A percentile compares a stretch with the other conserved stretches of the same genome.
Conservation (phyloP, 1,140 invertebrate species). For the Drosophila murphyi region DNA sequence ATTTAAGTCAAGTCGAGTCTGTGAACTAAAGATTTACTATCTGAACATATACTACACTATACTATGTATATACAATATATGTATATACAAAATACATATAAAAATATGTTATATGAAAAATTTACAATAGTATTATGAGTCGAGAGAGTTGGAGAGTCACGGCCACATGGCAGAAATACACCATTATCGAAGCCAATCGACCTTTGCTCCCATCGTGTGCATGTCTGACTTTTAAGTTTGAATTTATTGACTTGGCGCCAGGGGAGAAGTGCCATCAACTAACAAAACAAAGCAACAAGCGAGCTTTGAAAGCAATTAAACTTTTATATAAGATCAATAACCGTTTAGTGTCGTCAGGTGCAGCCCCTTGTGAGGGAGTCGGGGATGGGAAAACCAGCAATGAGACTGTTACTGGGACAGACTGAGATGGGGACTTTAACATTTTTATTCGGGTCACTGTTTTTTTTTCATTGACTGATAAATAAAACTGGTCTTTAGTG, state of each 20-base stretch:
- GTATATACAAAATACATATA: not conserved
- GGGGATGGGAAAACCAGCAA: not conserved
- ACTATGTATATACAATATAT: not conserved
- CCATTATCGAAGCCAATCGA: not conserved
- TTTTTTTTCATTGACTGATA: not conserved
- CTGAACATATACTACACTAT: not conserved
- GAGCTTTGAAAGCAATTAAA: slow-evolving; percentile 37
- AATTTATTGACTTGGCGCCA: not conserved
- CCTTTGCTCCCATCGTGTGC: slow-evolving; percentile 20
- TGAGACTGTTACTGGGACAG: not conserved
- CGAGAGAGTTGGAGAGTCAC: slow-evolving; percentile 7
- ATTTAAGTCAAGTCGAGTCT: slow-evolving; percentile 7
- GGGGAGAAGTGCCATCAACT: slow-evolving; percentile 1
- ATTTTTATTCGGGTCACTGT: slow-evolving; percentile 4
- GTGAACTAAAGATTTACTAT: slow-evolving; percentile 18
- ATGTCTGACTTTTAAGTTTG: slow-evolving; percentile 1
- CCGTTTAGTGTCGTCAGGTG: slow-evolving; percentile 6
- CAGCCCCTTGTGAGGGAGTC: not conserved
- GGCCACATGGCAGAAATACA: not conserved
- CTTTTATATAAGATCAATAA: slow-evolving; percentile 43
- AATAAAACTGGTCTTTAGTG: too few species aligned
- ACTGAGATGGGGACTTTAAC: not conserved
- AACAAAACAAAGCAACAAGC: slow-evolving; percentile 27
- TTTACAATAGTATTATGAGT: not conserved
- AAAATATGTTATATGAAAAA: slow-evolving; percentile 1